Evolutionary conservation across 2,797 vertebrate genomes (phyloP).

Genomic region (Gila robusta): DNA sequence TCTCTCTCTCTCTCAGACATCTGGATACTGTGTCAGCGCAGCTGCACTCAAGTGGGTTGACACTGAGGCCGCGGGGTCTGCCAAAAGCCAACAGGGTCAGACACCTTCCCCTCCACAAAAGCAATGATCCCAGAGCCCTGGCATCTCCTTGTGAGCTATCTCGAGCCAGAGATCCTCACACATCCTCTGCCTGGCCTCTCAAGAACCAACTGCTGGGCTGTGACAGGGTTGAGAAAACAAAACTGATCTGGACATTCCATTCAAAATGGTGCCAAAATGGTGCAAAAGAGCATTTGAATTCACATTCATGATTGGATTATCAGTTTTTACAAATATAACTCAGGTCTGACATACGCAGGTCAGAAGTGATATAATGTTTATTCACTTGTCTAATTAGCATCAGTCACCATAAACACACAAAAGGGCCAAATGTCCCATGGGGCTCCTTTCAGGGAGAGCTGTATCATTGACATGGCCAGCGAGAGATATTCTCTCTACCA

Average conservation of each 20-base stretch:
- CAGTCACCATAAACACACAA: conserved; percentile 66
- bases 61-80: conserved; percentile 65
- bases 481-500: conserved; percentile 41
- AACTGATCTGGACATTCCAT: not conserved
- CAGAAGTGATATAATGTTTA: conserved; percentile 52
- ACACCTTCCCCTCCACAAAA: conserved; percentile 65
- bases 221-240: conserved; percentile 33
- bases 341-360: conserved; percentile 41
- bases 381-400: conserved; percentile 66
- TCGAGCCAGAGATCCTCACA: conserved; percentile 38
- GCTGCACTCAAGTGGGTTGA: conserved; percentile 69
- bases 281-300: not conserved
- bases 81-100: conserved; percentile 70
- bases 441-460: conserved; percentile 56
- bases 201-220: conserved; percentile 36
- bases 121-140: conserved; percentile 61
- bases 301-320: conserved; percentile 49
- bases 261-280: not conserved
- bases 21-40: conserved; percentile 70
- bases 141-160: conserved; percentile 57
- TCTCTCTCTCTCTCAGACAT: conserved; percentile 62
- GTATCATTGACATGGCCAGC: conserved; percentile 60
- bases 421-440: conserved; percentile 58
- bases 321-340: conserved; percentile 58
- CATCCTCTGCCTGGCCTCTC: conserved; percentile 26